Conservation (phyloP, 2,888 invertebrate species). For the Cantharis rustica region DNA sequence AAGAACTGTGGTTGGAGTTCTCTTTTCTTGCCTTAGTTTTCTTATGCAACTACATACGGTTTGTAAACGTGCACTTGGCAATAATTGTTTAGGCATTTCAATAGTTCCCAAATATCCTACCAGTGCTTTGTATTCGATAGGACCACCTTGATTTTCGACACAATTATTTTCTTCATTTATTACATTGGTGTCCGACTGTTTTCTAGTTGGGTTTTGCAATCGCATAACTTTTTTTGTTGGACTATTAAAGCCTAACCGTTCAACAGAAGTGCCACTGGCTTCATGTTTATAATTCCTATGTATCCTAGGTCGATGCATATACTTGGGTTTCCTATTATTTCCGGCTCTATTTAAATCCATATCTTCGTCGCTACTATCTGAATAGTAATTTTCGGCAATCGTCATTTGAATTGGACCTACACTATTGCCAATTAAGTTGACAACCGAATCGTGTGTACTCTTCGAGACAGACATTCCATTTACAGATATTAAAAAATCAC, state of each 20-base stretch:
- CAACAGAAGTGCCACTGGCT: slow-evolving; percentile 23
- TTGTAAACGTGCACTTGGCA: slow-evolving; percentile 74
- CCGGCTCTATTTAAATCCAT: slow-evolving; percentile 59
- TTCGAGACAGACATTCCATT: slow-evolving; percentile 92
- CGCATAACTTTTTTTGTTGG: slow-evolving; percentile 32
- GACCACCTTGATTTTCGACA: slow-evolving; percentile 56
- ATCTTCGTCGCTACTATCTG: slow-evolving; percentile 84
- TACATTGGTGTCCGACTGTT: slow-evolving; percentile 4
- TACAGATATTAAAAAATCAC: slow-evolving; percentile 90
- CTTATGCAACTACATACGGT: slow-evolving; percentile 87
- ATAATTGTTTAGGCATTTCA: slow-evolving; percentile 87
- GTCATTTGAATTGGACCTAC: slow-evolving; percentile 82
- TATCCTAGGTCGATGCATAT: slow-evolving; percentile 54
- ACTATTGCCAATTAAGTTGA: slow-evolving; percentile 85
- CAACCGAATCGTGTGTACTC: slow-evolving; percentile 91
- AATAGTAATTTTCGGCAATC: slow-evolving; percentile 85
- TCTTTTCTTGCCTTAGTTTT: slow-evolving; percentile 85
- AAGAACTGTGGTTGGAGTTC: slow-evolving; percentile 81
- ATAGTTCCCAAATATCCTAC: slow-evolving; percentile 96
- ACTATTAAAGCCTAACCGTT: slow-evolving; percentile 28
- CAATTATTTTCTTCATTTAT: slow-evolving; percentile 28
- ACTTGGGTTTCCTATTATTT: slow-evolving; percentile 65
- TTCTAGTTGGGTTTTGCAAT: slow-evolving; percentile 15
- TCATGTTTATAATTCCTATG: slow-evolving; percentile 35
- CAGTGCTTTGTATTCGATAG: slow-evolving; percentile 79